Evolutionary conservation across 2,888 invertebrate genomes (phyloP), one percentile per base, ranked within the genome.

Genomic region (Lydus trimaculatus): DNA sequence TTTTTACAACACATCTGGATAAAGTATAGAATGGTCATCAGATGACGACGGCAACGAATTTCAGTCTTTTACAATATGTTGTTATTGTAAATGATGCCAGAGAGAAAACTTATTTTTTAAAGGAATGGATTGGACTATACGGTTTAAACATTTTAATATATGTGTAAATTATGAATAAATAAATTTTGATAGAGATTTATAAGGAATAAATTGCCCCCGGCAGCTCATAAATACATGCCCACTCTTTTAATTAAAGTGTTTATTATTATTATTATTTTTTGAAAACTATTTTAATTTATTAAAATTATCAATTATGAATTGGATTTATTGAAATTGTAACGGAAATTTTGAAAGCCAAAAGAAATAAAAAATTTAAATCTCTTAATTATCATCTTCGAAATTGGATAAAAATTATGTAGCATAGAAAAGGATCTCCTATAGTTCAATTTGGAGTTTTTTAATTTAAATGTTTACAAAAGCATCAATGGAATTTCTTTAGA

Each of bases 401-500:
- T 48, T 20, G 20, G 15, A 9, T 36, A 36, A 1, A 36, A 36
- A 36, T n/a, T n/a, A n/a, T n/a, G n/a, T n/a, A 15, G 13, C 7
- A 15, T n/a, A 36, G 5, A 39, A 56, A 67, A 64, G 58, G 69
- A 20, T 64, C 33, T 61, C 66, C 66, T 66, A 61, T 58, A 63
- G 66, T 66, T 61, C 61, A 31, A 36, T 65, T 59, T 66, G 56
- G 64, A 70, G 66, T 70, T n/a, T n/a, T n/a, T n/a, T n/a, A n/a
- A n/a, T n/a, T n/a, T n/a, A n/a, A n/a, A n/a, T n/a, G n/a, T n/a
- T 66, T 70, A 70, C 70, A 70, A 70, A 64, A 66, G 66, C 70
- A 70, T n/a, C n/a, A n/a, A n/a, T 66, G 52, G 66, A 70, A 70
- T 70, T 70, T 66, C 66, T 64, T 70, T 33, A 64, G 66, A 70